Conservation (phyloP, 2,888 invertebrate genomes). For the Theristus sp. region DNA sequence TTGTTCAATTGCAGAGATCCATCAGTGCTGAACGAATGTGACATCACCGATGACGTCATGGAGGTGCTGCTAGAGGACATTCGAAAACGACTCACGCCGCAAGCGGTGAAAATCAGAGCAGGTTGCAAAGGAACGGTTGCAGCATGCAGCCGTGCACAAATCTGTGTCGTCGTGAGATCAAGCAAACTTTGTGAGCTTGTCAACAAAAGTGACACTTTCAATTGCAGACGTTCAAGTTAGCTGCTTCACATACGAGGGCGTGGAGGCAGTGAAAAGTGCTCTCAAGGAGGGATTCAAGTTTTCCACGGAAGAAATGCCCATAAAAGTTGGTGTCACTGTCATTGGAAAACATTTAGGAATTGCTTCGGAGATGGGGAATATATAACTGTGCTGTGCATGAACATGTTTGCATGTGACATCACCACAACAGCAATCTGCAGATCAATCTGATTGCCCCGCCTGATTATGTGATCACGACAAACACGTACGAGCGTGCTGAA, state of each 20-base stretch:
- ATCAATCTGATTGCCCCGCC: slow-evolving; percentile 98
- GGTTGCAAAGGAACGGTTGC: no score
- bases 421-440: no score
- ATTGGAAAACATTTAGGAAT: no score
- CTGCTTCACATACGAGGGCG: slow-evolving; percentile 91
- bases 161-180: no score
- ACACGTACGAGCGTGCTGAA: slow-evolving; percentile 83
- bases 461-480: slow-evolving; percentile 91
- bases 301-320: slow-evolving; percentile 78
- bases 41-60: slow-evolving; percentile 72
- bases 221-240: slow-evolving; percentile 61
- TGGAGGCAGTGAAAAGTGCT: slow-evolving; percentile 84
- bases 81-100: slow-evolving; percentile 81
- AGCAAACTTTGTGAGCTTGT: no score
- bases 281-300: slow-evolving; percentile 68
- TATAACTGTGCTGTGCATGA: no score
- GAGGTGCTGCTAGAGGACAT: slow-evolving; percentile 81
- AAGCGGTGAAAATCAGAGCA: slow-evolving; percentile 82
- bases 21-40: slow-evolving; percentile 80
- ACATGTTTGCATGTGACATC: no score
- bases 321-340: slow-evolving; percentile 45
- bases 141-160: no score
- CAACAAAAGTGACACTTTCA: no score
- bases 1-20: slow-evolving; percentile 52
- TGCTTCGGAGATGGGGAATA: no score